Conservation (phyloP, 2,113 vertebrate genomes). For the Cathartes aura region DNA sequence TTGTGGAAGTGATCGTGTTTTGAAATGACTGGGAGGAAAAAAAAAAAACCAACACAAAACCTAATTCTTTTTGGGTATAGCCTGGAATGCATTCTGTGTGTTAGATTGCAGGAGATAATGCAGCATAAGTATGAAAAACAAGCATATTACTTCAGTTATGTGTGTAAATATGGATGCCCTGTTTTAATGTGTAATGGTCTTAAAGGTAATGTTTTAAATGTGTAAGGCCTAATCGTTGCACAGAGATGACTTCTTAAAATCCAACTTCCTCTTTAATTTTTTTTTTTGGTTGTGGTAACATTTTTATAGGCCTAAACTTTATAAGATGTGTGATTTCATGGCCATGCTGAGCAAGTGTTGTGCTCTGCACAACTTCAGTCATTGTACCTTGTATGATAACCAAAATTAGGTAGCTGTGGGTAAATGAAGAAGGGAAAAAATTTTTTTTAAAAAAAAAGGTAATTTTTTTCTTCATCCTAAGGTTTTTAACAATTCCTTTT, state of each 20-base stretch:
- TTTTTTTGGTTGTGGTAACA: neutral
- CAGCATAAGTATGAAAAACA: neutral
- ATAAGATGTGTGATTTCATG: neutral
- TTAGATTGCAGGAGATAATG: neutral
- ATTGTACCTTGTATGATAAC: neutral
- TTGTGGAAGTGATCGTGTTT: constrained; percentile 64
- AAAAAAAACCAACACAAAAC: neutral
- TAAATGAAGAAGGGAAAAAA: neutral
- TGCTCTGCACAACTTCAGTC: neutral
- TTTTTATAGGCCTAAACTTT: neutral
- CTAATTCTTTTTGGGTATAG: neutral
- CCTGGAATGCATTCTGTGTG: neutral
- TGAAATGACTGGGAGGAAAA: constrained; percentile 21
- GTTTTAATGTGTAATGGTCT: neutral
- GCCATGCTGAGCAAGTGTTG: neutral
- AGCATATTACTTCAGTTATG: neutral
- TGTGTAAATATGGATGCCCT: neutral
- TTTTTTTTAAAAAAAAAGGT: neutral
- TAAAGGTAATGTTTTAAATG: neutral
- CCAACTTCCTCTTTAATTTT: neutral
- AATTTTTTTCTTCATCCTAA: neutral
- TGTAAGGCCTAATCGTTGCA: neutral
- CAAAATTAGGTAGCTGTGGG: neutral
- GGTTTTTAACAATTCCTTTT: neutral
- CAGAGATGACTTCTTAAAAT: neutral